Conservation (phyloP, 2,888 invertebrate species). For the Miltochrista miniata region DNA sequence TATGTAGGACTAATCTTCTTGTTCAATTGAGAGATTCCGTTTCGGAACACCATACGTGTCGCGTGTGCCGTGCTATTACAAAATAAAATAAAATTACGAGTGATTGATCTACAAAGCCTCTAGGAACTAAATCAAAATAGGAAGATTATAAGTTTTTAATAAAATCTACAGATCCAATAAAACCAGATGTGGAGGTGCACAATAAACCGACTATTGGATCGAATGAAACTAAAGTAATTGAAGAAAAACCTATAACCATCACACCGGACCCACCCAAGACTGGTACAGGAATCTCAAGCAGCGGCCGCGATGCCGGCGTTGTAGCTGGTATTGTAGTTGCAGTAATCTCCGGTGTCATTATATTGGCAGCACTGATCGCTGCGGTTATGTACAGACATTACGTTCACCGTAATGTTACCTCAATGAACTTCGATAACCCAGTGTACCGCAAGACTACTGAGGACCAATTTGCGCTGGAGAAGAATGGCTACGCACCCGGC, state of each 20-base stretch:
- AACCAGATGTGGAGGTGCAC: constrained; percentile 76
- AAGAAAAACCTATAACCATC: constrained; percentile 72
- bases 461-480: constrained; percentile 95
- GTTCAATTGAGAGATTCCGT: too few relatives aligned
- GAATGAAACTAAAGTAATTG: constrained; percentile 68
- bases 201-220: constrained; percentile 66
- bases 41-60: constrained; percentile 54
- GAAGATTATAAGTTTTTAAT: constrained; percentile 62
- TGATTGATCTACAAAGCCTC: constrained; percentile 29
- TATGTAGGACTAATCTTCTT: too few relatives aligned
- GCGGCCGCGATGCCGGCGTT: constrained; percentile 87
- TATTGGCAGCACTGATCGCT: constrained; percentile 86
- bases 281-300: constrained; percentile 77
- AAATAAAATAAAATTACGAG: constrained; percentile 33
- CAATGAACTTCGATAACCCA: constrained; percentile 99
- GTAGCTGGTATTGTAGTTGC: constrained; percentile 91
- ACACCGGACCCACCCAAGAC: constrained; percentile 72
- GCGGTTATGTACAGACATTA: constrained; percentile 93
- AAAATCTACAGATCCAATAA: constrained; percentile 78
- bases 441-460: constrained; percentile 99
- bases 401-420: constrained; percentile 93
- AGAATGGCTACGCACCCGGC: constrained; percentile 91
- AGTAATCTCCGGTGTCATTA: constrained; percentile 85
- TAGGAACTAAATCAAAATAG: constrained; percentile 37
- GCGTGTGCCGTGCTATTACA: constrained; percentile 42